Conservation (phyloP, 2,797 vertebrate genomes). For the Sus cebifrons region DNA sequence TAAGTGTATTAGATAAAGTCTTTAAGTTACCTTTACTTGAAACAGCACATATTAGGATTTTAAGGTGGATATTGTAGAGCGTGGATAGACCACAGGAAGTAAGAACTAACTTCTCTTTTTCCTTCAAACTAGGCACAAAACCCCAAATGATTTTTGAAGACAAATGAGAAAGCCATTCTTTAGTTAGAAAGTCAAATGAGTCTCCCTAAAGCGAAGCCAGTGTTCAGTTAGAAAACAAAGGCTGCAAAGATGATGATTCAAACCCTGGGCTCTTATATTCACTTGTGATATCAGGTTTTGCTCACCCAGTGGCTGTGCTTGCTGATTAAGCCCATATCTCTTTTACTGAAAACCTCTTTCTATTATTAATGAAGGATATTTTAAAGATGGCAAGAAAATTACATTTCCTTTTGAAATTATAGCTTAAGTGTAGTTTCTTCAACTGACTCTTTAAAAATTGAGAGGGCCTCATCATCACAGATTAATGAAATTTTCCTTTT, state of each 20-base stretch:
- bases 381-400: conserved; percentile 70
- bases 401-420: conserved; percentile 70
- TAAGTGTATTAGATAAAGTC: background rate
- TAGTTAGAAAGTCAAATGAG: background rate
- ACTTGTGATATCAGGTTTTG: background rate
- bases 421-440: conserved; percentile 35
- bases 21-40: conserved; percentile 30
- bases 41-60: conserved; percentile 1
- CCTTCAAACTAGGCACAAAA: background rate
- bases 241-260: background rate
- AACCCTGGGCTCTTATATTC: accelerated
- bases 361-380: conserved; percentile 71
- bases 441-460: conserved; percentile 71
- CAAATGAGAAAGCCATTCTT: background rate
- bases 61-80: background rate
- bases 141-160: background rate
- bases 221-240: background rate
- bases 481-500: conserved; percentile 44
- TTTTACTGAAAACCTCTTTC: conserved; percentile 67
- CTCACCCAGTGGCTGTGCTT: background rate
- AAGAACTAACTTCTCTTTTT: conserved; percentile 18
- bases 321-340: conserved; percentile 73
- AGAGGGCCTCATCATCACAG: conserved; percentile 7
- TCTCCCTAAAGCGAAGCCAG: background rate
- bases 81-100: background rate